These are phyloP conservation scores for Spialia ferax DNA, from an alignment of 2,888 invertebrate species.

Conservation along the genomic window DNA sequence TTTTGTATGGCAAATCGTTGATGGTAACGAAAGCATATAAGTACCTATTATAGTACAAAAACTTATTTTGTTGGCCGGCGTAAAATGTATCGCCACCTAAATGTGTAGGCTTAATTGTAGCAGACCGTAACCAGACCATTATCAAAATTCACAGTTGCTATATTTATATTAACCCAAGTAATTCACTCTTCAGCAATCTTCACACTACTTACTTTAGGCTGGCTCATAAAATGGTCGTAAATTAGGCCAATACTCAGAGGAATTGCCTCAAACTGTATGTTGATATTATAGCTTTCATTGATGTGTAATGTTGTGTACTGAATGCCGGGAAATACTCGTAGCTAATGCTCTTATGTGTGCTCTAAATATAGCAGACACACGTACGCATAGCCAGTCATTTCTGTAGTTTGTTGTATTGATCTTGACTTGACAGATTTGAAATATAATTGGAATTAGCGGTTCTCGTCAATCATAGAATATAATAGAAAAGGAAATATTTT, in stretches of 20 bases:
- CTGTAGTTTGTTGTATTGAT: constrained; percentile 3
- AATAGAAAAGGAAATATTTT: too few relatives aligned
- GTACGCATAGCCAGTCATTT: not conserved
- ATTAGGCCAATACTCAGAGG: not conserved
- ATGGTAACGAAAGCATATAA: not conserved
- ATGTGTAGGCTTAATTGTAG: too few relatives aligned
- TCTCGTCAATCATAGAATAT: too few relatives aligned
- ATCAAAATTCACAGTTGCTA: not conserved
- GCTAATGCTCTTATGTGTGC: not conserved
- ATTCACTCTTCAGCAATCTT: too few relatives aligned
- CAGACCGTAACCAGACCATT: too few relatives aligned
- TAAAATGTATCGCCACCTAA: too few relatives aligned
- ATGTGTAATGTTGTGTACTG: constrained; percentile 1
- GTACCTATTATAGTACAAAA: too few relatives aligned
- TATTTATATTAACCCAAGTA: not conserved
- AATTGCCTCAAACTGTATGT: not conserved
- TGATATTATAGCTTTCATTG: not conserved
- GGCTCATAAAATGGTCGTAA: not conserved
- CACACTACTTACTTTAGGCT: not conserved
- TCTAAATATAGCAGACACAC: not conserved
- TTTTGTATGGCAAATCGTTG: not conserved
- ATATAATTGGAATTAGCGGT: not conserved
- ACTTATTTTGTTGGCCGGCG: too few relatives aligned
- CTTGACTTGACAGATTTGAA: not conserved
- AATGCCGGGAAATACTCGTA: not conserved